phyloP scores from a whole-genome alignment of 1,140 invertebrate species.

The Portunus trituberculatus region DNA sequence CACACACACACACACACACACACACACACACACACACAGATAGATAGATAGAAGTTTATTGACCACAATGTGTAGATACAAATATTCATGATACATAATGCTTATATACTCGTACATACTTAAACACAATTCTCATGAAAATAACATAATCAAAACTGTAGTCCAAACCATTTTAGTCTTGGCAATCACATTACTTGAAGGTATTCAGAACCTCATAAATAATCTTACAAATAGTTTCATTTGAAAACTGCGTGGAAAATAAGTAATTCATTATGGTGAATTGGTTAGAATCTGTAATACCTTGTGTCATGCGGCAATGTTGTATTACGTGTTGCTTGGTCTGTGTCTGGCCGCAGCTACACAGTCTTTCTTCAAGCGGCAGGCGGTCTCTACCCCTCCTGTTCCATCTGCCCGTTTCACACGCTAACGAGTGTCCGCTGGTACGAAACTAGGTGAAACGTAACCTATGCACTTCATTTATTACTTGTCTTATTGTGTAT shows the following conservation, averaged over 20 bases:
- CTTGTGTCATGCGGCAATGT: neutral
- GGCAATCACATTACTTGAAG: neutral
- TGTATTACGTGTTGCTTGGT: neutral
- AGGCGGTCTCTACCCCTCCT: neutral
- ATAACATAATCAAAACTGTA: no score
- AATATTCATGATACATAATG: no score
- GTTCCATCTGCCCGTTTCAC: conserved; percentile 35
- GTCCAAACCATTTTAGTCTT: no score
- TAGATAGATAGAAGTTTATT: no score
- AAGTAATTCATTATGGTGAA: neutral
- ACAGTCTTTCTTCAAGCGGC: neutral
- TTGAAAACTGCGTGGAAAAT: neutral
- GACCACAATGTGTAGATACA: no score
- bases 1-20: no score
- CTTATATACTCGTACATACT: no score
- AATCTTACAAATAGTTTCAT: neutral
- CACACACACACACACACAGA: no score
- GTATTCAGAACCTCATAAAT: neutral
- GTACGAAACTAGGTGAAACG: neutral
- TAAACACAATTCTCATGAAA: no score
- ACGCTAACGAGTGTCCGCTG: neutral
- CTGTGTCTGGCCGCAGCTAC: neutral
- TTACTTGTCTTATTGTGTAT: neutral
- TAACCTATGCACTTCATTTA: neutral
- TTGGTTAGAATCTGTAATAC: neutral